Evolutionary conservation across 92 coral and sea anemone genomes (phyloP), one percentile per base, ranked within the genome.

Genomic region (Montipora capitata): DNA sequence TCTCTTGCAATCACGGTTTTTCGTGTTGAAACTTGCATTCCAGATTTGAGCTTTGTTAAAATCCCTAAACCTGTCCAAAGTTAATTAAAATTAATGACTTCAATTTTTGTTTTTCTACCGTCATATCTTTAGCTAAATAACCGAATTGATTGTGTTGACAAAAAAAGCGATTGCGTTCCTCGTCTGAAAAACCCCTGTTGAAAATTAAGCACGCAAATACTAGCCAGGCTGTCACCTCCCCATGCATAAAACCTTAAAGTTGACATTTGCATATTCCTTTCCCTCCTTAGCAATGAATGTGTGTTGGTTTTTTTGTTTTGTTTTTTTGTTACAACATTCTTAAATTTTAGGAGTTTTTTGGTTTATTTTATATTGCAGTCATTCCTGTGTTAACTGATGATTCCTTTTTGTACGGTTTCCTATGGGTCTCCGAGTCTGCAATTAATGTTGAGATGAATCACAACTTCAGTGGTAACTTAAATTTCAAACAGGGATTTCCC

Each of bases 61-160:
- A 81, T 81, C 77, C 85, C 65, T 20, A 66, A 17, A 81, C 48
- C 85, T 81, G 77, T 81, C 77, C 12, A 20, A 27, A 40, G 67
- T 64, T 51, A 81, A 68, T 79, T 40, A 81, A 54, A 81, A 81
- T 81, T 81, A 81, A 81, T 81, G 85, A 81, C 45, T 80, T 44
- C 67, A 41, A 68, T 43, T 42, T 4, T 20, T 72, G 72, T 72
- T 44, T 45, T 20, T 17, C 20, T 52, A 40, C 54, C 40, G 4
- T 51, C 62, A 13, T 12, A 45, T 18, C 71, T 54, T 16, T 41
- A 39, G 40, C 75, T 51, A 43, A 67, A 64, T 54, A 11, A 9
- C 61, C 15, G 38, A 39, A 52, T 12, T 12, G 72, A 62, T 77
- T 9, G 66, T 81, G 35, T 27, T 27, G 38, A n/a, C 27, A 35